Percentiles rank a stretch among this genome's conserved stretches.
Evolutionary conservation across 1,140 invertebrate species (phyloP).

Genomic region (Lethrus apterus): DNA sequence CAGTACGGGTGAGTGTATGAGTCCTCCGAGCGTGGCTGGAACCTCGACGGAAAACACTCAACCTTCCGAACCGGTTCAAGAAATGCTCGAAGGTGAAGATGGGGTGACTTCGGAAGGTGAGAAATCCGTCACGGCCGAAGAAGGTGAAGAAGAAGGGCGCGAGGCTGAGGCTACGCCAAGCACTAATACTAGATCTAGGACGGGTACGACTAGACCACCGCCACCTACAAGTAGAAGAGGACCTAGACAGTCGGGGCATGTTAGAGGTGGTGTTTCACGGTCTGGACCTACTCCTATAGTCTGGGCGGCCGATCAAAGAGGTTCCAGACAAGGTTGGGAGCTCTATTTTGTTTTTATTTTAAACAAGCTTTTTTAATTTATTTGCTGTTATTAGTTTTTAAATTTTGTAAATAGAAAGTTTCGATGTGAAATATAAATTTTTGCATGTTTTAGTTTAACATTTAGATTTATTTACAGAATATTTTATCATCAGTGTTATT

Average conservation of each 20-base stretch:
- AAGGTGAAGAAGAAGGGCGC: slow-evolving; percentile 54
- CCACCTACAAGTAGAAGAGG: slow-evolving; percentile 23
- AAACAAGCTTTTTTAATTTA: neutral
- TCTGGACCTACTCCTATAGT: slow-evolving; percentile 23
- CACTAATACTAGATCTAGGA: slow-evolving; percentile 43
- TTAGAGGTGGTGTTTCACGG: slow-evolving; percentile 17
- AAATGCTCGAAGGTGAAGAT: slow-evolving; percentile 34
- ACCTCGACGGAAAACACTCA: slow-evolving; percentile 30
- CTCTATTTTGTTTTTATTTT: slow-evolving; percentile 9
- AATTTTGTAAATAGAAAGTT: neutral
- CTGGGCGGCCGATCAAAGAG: slow-evolving; percentile 17
- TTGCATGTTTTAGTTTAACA: neutral
- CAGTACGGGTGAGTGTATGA: slow-evolving; percentile 31
- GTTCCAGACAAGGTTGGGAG: slow-evolving; percentile 7
- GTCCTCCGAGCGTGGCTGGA: slow-evolving; percentile 35
- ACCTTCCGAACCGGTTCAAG: slow-evolving; percentile 24
- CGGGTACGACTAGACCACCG: slow-evolving; percentile 24
- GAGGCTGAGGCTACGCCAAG: slow-evolving; percentile 62
- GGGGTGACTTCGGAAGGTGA: slow-evolving; percentile 52
- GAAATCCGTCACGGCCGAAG: slow-evolving; percentile 47
- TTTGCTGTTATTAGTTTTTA: neutral
- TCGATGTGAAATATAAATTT: neutral
- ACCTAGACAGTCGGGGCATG: slow-evolving; percentile 12
- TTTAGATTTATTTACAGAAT: no score
- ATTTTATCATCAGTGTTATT: no score